Evolutionary conservation across 2,888 invertebrate species (phyloP), one percentile per base, ranked within the genome.

Genomic region (Eupithecia subumbrata): DNA sequence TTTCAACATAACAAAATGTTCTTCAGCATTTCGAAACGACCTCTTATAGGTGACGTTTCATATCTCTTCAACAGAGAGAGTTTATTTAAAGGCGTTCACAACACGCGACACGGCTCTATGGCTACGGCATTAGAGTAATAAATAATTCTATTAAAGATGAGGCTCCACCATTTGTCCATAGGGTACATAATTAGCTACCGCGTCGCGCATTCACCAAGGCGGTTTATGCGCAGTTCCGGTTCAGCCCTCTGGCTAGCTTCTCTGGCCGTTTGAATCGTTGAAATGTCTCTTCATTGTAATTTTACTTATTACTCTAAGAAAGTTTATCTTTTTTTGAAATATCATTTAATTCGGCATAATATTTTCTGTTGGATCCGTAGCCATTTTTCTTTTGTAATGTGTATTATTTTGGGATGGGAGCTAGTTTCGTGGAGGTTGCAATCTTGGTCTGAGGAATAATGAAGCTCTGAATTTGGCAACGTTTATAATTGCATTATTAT

Each of bases 381-480:
- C 70, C 74, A 30, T 67, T 60, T 64, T 45, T 12, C 37, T 37
- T 68, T 12, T 71, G 74, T 48, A 71, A 73, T 75, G 63, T 77
- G 74, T 25, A 45, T 37, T 40, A 43, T 37, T 11, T 40, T n/a
- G 43, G 22, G 14, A 43, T 22, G 14, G n/a, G 25, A 43, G 43
- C 68, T 43, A 11, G 43, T 40, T 22, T 22, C n/a, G 12, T 22
- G 22, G 25, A 40, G 68, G 43, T 43, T 40, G 25, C 68, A 25
- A 37, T 40, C 22, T 76, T 75, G 73, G 60, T 71, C 69, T 16
- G 52, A 74, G 73, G 9, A 73, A 37, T 73, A 67, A 69, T 40
- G 78, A 81, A 77, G 78, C 80, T 81, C 78, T 76, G 76, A 52
- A 70, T 73, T 68, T 71, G 72, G 78, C 77, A 75, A 75, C 78